Evolutionary conservation across 2,113 vertebrate genomes (phyloP), one percentile per base, ranked within the genome.

Genomic region (Callorhinus ursinus): DNA sequence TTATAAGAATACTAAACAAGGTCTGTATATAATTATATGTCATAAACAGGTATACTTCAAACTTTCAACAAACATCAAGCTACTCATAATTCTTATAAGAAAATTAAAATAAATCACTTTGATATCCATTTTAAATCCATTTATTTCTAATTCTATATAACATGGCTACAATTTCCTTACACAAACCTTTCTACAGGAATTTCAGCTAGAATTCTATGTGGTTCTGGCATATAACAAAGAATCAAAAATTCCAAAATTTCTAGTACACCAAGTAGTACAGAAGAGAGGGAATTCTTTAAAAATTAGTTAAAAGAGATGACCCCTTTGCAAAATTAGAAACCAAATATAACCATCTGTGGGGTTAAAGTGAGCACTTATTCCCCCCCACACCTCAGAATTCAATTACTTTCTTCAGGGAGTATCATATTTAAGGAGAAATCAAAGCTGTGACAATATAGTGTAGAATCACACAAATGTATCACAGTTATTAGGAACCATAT

Each of bases 341-440:
- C 42, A 93, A 97, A 76, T 74, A 79, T 77, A 96, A 81, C 69
- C 90, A 97, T 97, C 76, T 93, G 55, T 96, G 79, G 53, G 53
- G 92, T 90, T 96, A 97, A 96, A 94, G n/a, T 87, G 15, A 92
- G 92, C 16, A 69, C 67, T 8, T 36, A 36, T 16, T 1, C 24
- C 59, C 22, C 39, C 11, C 24, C 72, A 3, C 39, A 13, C 51
- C n/a, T 88, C 85, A 36, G 53, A 88, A 80, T 22, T 57, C 59
- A 71, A 86, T 76, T 24, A 76, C 19, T 93, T 92, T 95, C 67
- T 51, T 97, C 14, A 77, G 59, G 5, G 59, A 76, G 21, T 53
- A 89, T 72, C 84, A 93, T 49, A 96, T 86, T 63, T 88, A 88
- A 65, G 80, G 33, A 80, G 31, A 57, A 90, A 93, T 51, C 42